Percentiles rank a stretch among this genome's conserved stretches.
Conservation (phyloP, 1,140 invertebrate genomes). For the Megalopta genalis region DNA sequence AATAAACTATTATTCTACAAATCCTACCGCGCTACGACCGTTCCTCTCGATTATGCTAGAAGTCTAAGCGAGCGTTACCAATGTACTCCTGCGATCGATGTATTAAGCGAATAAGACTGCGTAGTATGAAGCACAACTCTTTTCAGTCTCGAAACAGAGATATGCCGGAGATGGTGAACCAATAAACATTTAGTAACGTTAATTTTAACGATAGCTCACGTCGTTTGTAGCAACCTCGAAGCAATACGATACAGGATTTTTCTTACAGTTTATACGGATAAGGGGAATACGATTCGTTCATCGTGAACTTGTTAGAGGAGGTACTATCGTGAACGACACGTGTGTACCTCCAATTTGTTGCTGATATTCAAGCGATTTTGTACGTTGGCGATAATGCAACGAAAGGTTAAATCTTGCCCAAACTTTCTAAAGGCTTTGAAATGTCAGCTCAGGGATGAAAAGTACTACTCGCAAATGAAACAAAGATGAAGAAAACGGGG, state of each 20-base stretch:
- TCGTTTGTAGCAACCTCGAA: neutral
- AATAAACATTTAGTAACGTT: neutral
- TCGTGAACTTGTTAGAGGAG: too few relatives aligned
- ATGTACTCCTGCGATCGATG: neutral
- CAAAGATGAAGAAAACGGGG: neutral
- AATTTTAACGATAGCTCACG: neutral
- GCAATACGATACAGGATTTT: neutral
- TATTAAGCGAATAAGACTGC: neutral
- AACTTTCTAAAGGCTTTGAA: neutral
- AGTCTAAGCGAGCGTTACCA: neutral
- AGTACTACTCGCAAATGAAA: neutral
- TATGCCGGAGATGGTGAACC: neutral
- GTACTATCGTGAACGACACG: neutral
- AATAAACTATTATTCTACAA: neutral
- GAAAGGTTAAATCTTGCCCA: constrained; percentile 1
- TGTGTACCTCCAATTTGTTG: neutral
- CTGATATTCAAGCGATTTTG: neutral
- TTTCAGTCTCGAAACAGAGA: neutral
- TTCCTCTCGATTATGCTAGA: constrained; percentile 3
- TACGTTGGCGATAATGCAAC: neutral
- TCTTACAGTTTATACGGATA: neutral
- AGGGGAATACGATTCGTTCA: neutral
- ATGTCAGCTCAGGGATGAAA: neutral
- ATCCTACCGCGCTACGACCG: neutral
- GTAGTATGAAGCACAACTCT: neutral